A percentile compares a stretch with the other conserved stretches of the same genome.
phyloP scores from a whole-genome alignment of 2,113 vertebrate genomes.

The Eurypyga helias region DNA sequence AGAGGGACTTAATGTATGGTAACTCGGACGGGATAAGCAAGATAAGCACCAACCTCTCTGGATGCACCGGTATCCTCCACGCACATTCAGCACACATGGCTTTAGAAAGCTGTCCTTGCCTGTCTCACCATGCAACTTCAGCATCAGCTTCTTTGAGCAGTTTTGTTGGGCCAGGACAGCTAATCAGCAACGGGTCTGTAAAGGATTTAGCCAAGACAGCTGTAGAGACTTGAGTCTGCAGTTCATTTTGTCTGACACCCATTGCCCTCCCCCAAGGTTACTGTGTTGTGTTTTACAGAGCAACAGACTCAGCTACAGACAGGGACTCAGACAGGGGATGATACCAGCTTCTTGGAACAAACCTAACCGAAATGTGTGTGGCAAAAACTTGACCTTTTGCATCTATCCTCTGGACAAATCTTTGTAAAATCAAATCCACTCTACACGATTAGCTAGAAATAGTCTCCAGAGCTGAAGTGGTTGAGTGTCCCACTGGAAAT shows the following conservation, averaged over 20 bases:
- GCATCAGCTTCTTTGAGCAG: not conserved
- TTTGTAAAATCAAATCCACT: not conserved
- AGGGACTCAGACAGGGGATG: not conserved
- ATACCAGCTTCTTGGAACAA: not conserved
- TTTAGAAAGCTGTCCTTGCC: not conserved
- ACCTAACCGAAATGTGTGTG: not conserved
- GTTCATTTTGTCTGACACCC: not conserved
- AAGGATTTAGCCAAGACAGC: not conserved
- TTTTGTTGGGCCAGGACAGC: not conserved
- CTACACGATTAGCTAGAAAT: not conserved
- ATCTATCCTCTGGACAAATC: not conserved
- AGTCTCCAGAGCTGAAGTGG: not conserved
- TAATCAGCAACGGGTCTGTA: not conserved
- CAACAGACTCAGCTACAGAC: not conserved
- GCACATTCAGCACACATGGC: not conserved
- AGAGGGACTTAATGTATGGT: not conserved
- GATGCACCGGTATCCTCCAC: not conserved
- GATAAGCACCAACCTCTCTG: not conserved
- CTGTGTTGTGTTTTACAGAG: not conserved
- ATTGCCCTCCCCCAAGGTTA: not conserved
- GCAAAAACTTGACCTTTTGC: not conserved
- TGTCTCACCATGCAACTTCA: not conserved
- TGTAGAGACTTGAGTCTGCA: not conserved
- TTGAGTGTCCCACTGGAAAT: not conserved
- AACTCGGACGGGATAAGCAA: accelerated